Conservation (phyloP, 1,140 invertebrate species). For the Cryptotermes secundus region DNA sequence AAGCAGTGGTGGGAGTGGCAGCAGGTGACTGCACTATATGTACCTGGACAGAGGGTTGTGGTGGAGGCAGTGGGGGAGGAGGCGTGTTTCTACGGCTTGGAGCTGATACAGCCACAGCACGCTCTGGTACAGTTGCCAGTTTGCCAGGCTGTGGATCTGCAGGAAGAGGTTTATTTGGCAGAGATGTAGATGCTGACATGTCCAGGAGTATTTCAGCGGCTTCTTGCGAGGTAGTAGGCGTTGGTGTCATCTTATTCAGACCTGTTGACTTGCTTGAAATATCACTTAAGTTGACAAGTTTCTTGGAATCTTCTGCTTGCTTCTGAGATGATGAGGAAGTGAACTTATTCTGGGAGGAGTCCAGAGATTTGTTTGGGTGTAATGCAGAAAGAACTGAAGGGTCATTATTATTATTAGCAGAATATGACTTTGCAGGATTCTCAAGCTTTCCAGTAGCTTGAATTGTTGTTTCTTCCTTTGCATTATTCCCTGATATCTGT, state of each 20-base stretch:
- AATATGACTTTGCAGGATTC: background rate
- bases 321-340: slow-evolving; percentile 10
- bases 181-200: slow-evolving; percentile 58
- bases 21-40: slow-evolving; percentile 78
- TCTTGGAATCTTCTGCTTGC: slow-evolving; percentile 25
- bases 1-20: slow-evolving; percentile 60
- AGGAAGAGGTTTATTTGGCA: slow-evolving; percentile 38
- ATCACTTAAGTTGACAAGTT: slow-evolving; percentile 18
- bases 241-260: slow-evolving; percentile 24
- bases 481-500: background rate
- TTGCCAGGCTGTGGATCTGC: slow-evolving; percentile 21
- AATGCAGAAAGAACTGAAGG: slow-evolving; percentile 24
- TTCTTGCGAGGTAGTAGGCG: slow-evolving; percentile 53
- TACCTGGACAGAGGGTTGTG: slow-evolving; percentile 66
- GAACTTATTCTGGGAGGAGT: slow-evolving; percentile 15
- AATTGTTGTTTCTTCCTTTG: background rate
- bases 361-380: slow-evolving; percentile 4
- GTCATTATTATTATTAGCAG: background rate
- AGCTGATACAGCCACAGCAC: slow-evolving; percentile 51
- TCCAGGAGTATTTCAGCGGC: slow-evolving; percentile 62
- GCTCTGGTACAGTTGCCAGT: slow-evolving; percentile 44
- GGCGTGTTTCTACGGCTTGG: slow-evolving; percentile 53
- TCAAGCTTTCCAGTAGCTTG: background rate
- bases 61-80: slow-evolving; percentile 46
- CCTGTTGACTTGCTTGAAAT: slow-evolving; percentile 1